Percentiles rank a stretch among this genome's conserved stretches.
Conservation (phyloP, 1,140 invertebrate genomes). For the Schlechtendalia chinensis region DNA sequence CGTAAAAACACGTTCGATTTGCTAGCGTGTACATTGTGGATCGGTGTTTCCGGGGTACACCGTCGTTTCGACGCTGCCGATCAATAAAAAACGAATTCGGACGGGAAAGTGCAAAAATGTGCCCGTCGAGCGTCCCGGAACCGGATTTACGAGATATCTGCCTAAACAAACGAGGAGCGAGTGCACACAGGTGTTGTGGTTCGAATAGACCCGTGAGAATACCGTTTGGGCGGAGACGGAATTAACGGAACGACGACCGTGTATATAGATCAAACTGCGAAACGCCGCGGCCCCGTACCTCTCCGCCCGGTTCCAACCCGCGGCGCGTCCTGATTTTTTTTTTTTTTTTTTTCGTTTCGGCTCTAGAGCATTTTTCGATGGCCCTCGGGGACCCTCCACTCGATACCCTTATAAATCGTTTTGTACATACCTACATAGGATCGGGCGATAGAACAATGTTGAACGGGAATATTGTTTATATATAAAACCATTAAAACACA, state of each 20-base stretch:
- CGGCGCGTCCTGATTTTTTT: no score
- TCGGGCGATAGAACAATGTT: constrained; percentile 25
- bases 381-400: constrained; percentile 10
- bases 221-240: constrained; percentile 34
- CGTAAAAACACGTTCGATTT: no score
- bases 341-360: constrained; percentile 21
- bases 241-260: constrained; percentile 37
- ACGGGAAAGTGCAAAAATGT: no score
- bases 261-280: constrained; percentile 41
- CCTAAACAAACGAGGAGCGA: neutral
- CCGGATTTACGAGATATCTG: no score
- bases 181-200: constrained; percentile 5
- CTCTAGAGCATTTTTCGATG: constrained; percentile 34
- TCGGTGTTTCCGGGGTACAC: no score
- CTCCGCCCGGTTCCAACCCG: no score
- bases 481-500: constrained; percentile 35
- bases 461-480: constrained; percentile 43
- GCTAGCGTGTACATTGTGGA: no score
- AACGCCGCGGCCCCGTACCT: neutral
- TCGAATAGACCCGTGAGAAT: constrained; percentile 27
- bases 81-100: no score
- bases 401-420: constrained; percentile 45
- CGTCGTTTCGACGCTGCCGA: no score
- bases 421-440: constrained; percentile 8
- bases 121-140: no score